Percentiles rank a stretch among this genome's conserved stretches.
Evolutionary conservation across 2,113 vertebrate species (phyloP).

Genomic region (Dipodomys spectabilis): DNA sequence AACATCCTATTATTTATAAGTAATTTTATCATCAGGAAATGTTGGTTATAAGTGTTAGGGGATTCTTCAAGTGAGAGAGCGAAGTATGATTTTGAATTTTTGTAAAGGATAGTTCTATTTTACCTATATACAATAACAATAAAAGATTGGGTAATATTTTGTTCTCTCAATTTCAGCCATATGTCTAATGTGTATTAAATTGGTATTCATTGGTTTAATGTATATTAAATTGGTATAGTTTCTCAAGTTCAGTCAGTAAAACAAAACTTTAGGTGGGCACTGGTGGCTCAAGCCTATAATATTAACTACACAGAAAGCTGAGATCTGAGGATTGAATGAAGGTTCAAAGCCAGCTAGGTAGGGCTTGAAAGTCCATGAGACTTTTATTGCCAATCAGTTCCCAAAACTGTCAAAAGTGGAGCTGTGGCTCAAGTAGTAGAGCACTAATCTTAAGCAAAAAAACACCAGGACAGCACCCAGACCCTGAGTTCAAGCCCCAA

Average conservation of each 20-base stretch:
- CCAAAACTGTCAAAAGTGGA: no score
- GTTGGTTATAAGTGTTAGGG: background rate
- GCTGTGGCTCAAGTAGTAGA: no score
- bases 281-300: no score
- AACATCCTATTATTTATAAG: background rate
- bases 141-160: background rate
- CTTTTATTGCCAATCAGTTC: no score
- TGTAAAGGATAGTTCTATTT: background rate
- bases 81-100: background rate
- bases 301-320: no score
- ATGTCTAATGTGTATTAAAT: background rate
- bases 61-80: background rate
- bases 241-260: background rate
- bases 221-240: background rate
- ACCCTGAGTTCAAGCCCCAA: no score
- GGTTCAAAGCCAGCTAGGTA: no score
- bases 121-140: background rate
- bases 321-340: no score
- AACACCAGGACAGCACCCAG: no score
- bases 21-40: slow-evolving; percentile 26
- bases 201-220: background rate
- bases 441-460: no score
- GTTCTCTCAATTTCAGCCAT: background rate
- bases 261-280: no score
- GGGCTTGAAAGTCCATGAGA: no score